Conservation (phyloP, 2,113 vertebrate genomes). For the Tyto alba region DNA sequence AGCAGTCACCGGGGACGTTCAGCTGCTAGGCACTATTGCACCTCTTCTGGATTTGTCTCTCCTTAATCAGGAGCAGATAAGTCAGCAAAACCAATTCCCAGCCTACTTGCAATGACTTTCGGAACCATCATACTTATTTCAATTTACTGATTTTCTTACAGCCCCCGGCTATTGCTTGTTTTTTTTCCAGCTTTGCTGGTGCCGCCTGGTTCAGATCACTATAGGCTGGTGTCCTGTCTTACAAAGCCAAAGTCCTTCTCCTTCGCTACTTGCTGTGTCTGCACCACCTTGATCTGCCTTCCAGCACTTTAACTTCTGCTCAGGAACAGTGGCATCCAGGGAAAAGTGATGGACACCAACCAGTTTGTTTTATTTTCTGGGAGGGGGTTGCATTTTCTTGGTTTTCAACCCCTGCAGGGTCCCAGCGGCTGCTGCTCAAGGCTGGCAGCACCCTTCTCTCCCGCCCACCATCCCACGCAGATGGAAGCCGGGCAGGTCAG, state of each 20-base stretch:
- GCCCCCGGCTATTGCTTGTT: neutral
- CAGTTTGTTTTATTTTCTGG: neutral
- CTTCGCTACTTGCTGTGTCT: neutral
- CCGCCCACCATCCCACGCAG: neutral
- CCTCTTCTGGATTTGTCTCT: neutral
- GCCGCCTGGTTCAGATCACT: neutral
- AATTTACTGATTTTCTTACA: neutral
- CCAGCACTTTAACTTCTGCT: neutral
- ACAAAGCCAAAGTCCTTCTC: neutral
- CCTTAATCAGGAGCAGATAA: neutral
- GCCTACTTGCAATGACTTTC: neutral
- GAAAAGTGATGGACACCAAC: neutral
- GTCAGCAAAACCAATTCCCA: neutral
- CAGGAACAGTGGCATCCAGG: neutral
- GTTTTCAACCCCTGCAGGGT: neutral
- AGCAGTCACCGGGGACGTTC: neutral
- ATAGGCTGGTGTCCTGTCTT: neutral
- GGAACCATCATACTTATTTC: neutral
- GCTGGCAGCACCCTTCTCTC: neutral
- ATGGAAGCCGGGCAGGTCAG: neutral
- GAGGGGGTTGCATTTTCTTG: neutral
- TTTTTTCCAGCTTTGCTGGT: neutral
- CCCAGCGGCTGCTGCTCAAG: neutral
- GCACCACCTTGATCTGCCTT: neutral
- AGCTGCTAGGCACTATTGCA: neutral